These are phyloP conservation scores for Campoplex nolae DNA, from an alignment of 2,888 invertebrate genomes.

Conservation along the genomic window DNA sequence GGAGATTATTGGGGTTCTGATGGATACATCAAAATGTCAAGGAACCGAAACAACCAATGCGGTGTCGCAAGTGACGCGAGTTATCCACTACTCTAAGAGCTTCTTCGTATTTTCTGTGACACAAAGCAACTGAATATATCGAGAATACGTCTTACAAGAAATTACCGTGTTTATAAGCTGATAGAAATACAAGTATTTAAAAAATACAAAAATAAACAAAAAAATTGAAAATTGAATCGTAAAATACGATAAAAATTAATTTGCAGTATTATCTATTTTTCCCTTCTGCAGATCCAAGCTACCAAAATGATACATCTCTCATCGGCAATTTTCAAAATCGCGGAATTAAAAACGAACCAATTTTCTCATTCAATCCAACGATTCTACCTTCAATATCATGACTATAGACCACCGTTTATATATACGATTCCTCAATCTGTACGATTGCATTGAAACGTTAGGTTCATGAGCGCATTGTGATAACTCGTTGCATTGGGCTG, in stretches of 20 bases:
- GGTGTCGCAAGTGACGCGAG: constrained; percentile 94
- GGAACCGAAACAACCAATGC: constrained; percentile 94
- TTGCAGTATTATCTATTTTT: background rate
- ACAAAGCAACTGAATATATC: background rate
- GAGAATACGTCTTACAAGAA: background rate
- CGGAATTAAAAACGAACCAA: too few relatives aligned
- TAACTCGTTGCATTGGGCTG: too few relatives aligned
- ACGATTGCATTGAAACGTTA: too few relatives aligned
- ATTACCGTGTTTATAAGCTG: background rate
- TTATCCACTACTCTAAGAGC: constrained; percentile 92
- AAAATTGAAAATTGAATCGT: background rate
- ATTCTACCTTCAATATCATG: too few relatives aligned
- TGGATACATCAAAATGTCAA: constrained; percentile 95
- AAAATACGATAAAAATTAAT: too few relatives aligned
- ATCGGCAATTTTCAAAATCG: too few relatives aligned
- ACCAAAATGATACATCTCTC: too few relatives aligned
- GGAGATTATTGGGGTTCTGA: constrained; percentile 92
- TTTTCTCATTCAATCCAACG: too few relatives aligned
- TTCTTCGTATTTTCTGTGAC: background rate
- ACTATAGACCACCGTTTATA: too few relatives aligned
- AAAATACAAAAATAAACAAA: background rate
- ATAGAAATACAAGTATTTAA: background rate
- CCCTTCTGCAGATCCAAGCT: background rate
- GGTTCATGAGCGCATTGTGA: too few relatives aligned
- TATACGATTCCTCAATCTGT: too few relatives aligned